A percentile compares a stretch with the other conserved stretches of the same genome.
These are phyloP conservation scores for Pelagia noctiluca DNA, from an alignment of 30 jellyfish, hydroid and myxozoan species.

Conservation along the genomic window DNA sequence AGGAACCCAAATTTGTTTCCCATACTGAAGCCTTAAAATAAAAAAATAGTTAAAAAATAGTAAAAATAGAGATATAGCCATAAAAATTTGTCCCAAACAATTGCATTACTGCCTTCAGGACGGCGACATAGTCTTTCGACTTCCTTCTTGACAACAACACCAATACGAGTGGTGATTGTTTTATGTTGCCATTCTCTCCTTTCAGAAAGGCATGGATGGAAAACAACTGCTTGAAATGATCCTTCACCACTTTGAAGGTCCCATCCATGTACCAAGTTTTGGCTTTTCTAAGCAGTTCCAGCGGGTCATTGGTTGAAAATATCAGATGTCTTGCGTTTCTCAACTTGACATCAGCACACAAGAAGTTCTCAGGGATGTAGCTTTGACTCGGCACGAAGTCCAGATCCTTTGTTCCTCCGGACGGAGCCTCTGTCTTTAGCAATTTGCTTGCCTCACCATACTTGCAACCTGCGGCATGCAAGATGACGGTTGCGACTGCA, in stretches of 20 bases:
- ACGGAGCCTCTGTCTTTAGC: background rate
- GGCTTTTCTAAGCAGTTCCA: background rate
- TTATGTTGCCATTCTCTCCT: background rate
- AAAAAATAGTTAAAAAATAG: too few relatives aligned
- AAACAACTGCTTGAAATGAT: background rate
- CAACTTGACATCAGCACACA: slow-evolving; percentile 3
- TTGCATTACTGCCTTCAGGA: background rate
- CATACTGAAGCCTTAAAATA: too few relatives aligned
- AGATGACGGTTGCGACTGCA: background rate
- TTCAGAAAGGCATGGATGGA: slow-evolving; percentile 14
- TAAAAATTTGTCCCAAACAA: too few relatives aligned
- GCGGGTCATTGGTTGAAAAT: background rate
- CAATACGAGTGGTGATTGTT: background rate
- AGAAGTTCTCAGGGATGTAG: background rate
- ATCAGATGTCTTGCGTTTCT: slow-evolving; percentile 4
- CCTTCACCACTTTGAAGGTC: slow-evolving; percentile 11
- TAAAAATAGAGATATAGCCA: too few relatives aligned
- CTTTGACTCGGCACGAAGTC: background rate
- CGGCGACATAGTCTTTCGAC: background rate
- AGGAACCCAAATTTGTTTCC: too few relatives aligned
- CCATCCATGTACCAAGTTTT: slow-evolving; percentile 21
- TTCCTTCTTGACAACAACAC: background rate
- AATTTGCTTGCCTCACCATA: slow-evolving; percentile 7
- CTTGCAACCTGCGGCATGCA: background rate
- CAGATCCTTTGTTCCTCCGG: slow-evolving; percentile 5